These are phyloP conservation scores for Drosophila vallismaia DNA, from an alignment of 2,888 invertebrate species.

Conservation along the genomic window DNA sequence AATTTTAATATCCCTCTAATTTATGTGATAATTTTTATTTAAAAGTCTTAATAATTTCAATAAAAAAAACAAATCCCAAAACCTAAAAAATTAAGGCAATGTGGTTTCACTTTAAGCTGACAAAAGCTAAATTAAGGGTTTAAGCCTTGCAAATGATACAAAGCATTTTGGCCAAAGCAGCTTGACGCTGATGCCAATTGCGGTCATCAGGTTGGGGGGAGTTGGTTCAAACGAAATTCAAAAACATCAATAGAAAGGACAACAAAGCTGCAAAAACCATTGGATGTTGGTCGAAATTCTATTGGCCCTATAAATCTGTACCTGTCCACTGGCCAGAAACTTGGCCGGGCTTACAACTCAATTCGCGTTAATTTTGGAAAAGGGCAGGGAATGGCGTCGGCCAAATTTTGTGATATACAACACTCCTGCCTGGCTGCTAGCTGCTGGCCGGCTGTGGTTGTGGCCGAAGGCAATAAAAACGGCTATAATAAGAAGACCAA, in stretches of 20 bases:
- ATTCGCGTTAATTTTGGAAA: conserved; percentile 69
- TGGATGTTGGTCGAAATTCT: conserved; percentile 33
- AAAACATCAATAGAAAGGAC: not conserved
- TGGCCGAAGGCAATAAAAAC: conserved; percentile 28
- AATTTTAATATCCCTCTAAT: not conserved
- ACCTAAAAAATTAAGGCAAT: too few species aligned
- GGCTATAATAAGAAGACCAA: not conserved
- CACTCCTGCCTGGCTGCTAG: conserved; percentile 1
- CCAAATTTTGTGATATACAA: conserved; percentile 54
- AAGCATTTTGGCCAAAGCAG: conserved; percentile 12
- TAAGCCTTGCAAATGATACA: conserved; percentile 13
- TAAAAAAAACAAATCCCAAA: too few species aligned
- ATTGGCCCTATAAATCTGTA: conserved; percentile 53
- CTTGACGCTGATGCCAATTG: conserved; percentile 37
- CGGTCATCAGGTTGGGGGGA: conserved; percentile 17
- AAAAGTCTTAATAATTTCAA: too few species aligned
- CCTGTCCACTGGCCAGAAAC: conserved; percentile 33
- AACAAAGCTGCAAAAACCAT: conserved; percentile 8
- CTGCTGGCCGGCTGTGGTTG: conserved; percentile 26
- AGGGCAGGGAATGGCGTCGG: conserved; percentile 11
- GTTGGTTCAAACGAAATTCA: conserved; percentile 5
- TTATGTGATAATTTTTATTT: not conserved
- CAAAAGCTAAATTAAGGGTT: not conserved
- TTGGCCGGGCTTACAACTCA: conserved; percentile 58
- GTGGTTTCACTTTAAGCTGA: not conserved